Evolutionary conservation across 2,797 vertebrate genomes (phyloP).

Genomic region (Capromys pilorides): DNA sequence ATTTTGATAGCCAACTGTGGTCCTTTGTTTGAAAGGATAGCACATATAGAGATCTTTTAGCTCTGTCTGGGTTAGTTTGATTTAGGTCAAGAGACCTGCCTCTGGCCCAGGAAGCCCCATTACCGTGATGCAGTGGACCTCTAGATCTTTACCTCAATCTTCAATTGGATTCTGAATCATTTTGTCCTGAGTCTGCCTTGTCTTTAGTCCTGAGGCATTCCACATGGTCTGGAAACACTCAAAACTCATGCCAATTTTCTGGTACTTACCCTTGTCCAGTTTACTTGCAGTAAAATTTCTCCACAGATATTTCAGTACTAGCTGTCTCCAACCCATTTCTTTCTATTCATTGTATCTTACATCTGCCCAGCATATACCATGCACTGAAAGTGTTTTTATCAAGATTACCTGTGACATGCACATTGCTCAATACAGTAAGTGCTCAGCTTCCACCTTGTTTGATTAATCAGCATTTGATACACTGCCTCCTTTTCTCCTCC

Average conservation of each 20-base stretch:
- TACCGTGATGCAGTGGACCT: not conserved
- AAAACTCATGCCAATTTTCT: not conserved
- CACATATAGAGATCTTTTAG: not conserved
- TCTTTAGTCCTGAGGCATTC: not conserved
- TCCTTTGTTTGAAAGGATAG: not conserved
- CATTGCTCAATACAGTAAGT: not conserved
- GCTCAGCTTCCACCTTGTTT: not conserved
- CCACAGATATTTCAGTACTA: not conserved
- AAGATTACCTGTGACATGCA: not conserved
- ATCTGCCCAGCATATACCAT: not conserved
- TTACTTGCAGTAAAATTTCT: not conserved
- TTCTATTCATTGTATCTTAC: not conserved
- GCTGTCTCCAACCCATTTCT: not conserved
- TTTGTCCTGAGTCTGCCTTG: not conserved
- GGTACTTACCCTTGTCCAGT: not conserved
- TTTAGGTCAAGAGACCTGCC: not conserved
- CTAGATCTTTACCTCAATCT: not conserved
- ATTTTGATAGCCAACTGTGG: not conserved
- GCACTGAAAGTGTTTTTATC: not conserved
- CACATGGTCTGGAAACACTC: not conserved
- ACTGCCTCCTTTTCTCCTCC: not conserved
- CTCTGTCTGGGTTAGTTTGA: not conserved
- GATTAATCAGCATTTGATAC: not conserved
- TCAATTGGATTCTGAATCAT: not conserved
- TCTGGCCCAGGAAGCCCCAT: not conserved